These are phyloP conservation scores for Drosophila repletoides DNA, from an alignment of 1,140 invertebrate genomes.

Conservation along the genomic window DNA sequence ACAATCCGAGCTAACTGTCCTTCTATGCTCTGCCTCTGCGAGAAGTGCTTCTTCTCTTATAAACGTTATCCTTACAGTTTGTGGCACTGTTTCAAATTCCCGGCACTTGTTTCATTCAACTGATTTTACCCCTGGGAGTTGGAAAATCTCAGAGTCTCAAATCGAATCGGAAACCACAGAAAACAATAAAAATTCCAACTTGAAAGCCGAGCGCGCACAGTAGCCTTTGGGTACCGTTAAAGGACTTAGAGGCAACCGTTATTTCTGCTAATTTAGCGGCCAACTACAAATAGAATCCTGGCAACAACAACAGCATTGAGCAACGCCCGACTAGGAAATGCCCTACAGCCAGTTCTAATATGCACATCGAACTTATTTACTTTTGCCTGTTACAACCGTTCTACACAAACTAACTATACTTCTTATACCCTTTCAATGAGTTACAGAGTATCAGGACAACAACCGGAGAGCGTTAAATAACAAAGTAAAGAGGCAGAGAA, in stretches of 20 bases:
- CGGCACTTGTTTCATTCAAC: conserved; percentile 41
- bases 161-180: conserved; percentile 29
- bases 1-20: no score
- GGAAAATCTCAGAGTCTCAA: conserved; percentile 10
- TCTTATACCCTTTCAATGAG: no score
- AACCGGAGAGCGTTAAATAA: conserved; percentile 62
- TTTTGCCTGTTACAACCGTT: no score
- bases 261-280: conserved; percentile 75
- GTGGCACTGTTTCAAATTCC: neutral
- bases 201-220: conserved; percentile 58
- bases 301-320: no score
- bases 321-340: no score
- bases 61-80: neutral
- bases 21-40: no score
- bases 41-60: no score
- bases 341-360: no score
- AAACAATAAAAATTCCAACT: conserved; percentile 67
- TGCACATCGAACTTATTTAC: no score
- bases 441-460: conserved; percentile 16
- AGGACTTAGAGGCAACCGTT: conserved; percentile 49
- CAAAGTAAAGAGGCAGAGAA: conserved; percentile 46
- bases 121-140: conserved; percentile 50
- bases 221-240: conserved; percentile 68
- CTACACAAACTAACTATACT: no score
- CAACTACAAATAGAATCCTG: conserved; percentile 41